A percentile compares a stretch with the other conserved stretches of the same genome.
phyloP scores from a whole-genome alignment of 2,113 vertebrate species.

The Apodemus speciosus region DNA sequence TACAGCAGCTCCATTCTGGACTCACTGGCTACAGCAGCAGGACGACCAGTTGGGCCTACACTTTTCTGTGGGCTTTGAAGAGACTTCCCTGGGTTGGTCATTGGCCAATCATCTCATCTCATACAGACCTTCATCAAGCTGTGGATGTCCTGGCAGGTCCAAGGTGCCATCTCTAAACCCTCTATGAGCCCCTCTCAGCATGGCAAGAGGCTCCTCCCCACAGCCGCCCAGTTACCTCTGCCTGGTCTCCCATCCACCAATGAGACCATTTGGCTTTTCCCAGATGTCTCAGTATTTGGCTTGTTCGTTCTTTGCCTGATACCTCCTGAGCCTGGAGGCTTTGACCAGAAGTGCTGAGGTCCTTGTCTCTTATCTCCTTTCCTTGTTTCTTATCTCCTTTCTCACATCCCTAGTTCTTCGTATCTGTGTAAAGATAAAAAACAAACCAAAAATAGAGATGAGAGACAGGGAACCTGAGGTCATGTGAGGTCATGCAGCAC shows the following conservation, averaged over 20 bases:
- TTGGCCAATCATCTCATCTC: not conserved
- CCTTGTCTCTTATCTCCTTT: not conserved
- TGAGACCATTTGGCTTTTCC: not conserved
- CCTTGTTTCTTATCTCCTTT: not conserved
- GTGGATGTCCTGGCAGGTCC: not conserved
- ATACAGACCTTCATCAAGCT: not conserved
- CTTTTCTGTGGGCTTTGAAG: not conserved
- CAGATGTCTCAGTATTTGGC: not conserved
- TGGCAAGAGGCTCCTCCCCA: too few relatives aligned
- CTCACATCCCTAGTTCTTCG: not conserved
- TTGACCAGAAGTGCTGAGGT: not conserved
- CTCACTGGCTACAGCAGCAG: not conserved
- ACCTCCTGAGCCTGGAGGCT: not conserved
- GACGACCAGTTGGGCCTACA: not conserved
- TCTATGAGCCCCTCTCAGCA: not conserved
- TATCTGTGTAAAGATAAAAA: not conserved
- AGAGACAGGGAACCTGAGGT: not conserved
- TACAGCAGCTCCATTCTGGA: not conserved
- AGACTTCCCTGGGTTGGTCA: not conserved
- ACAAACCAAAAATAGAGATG: not conserved
- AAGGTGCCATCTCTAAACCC: fast-evolving
- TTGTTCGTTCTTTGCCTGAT: not conserved
- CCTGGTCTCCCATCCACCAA: too few relatives aligned
- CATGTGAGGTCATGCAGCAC: not conserved
- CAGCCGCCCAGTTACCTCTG: not conserved